Base-by-base conservation (phyloP, 1,140 invertebrate species). In the Helicoverpa zea region DNA sequence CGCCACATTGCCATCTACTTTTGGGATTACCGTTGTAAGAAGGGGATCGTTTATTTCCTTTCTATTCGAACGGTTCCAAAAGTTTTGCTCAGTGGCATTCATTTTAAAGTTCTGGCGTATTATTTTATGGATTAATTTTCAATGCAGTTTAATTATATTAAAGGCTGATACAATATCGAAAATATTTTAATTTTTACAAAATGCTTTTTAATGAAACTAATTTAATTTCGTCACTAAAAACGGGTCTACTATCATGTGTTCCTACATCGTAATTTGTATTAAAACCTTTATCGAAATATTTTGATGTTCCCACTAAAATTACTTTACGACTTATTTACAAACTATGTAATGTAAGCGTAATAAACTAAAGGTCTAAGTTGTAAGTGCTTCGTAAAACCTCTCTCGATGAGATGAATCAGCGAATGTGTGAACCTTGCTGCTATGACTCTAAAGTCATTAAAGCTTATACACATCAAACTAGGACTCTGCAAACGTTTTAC, bases 1-100 rank as follows among this genome's bases (percentile, higher is more conserved):
- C 86, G 78, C 84, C 88, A 88, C 88, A 93, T 90, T 90, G 89
- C 89, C 91, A 88, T 92, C 90, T 93, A 93, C 93, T 94, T 92
- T 91, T 80, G 88, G 92, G 92, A 94, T 94, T 94, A 94, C 87
- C 86, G 85, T 92, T 92, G 89, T 93, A 94, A 94, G 92, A 91
- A 92, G 92, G 92, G 92, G 92, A 94, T 94, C 91, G 83, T 91
- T 91, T 91, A 90, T 92, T 92, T 92, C 90, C 86, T 90, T 88
- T 89, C 81, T 77, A 84, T 79, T 80, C 70, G 81, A 80, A 72
- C 54, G 83, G 75, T 87, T 90, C 81, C 83, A 84, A 94, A 93
- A 89, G 83, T 89, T 87, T 86, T 63, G 23, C 3, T 58, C 23
- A 23, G 11, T 18, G 35, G 49, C 30, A 52, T 35, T 43, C 14